These are phyloP conservation scores for Pseudorectes ferrugineus DNA, from an alignment of 2,113 vertebrate species.

Conservation along the genomic window DNA sequence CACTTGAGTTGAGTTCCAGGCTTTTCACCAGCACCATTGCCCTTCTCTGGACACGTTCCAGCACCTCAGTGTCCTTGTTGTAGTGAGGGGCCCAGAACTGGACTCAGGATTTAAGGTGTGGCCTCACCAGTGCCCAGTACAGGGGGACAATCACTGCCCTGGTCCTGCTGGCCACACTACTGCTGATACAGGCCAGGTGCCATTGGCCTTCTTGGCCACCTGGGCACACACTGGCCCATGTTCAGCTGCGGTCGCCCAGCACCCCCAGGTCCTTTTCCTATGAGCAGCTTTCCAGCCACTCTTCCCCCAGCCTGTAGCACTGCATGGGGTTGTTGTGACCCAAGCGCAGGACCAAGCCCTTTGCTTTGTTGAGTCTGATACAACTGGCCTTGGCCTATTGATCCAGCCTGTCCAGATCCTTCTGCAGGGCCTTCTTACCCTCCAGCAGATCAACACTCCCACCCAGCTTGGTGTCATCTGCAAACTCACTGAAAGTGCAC, in stretches of 20 bases:
- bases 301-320: background rate
- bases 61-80: background rate
- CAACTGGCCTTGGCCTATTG: background rate
- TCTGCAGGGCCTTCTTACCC: background rate
- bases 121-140: fast-evolving
- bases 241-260: background rate
- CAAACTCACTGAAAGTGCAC: background rate
- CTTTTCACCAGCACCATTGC: background rate
- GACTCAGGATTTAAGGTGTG: fast-evolving
- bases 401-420: background rate
- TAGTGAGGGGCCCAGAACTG: background rate
- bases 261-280: background rate
- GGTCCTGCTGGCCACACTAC: background rate
- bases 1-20: background rate
- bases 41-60: fast-evolving
- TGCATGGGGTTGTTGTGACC: fast-evolving
- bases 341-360: background rate
- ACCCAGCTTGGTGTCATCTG: background rate
- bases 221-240: background rate
- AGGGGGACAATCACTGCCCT: background rate
- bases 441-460: background rate
- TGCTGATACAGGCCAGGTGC: background rate
- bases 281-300: background rate
- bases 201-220: background rate
- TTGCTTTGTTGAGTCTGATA: background rate